Base-by-base conservation (phyloP, 1,140 invertebrate species). In the Atopsyche davidsoni region DNA sequence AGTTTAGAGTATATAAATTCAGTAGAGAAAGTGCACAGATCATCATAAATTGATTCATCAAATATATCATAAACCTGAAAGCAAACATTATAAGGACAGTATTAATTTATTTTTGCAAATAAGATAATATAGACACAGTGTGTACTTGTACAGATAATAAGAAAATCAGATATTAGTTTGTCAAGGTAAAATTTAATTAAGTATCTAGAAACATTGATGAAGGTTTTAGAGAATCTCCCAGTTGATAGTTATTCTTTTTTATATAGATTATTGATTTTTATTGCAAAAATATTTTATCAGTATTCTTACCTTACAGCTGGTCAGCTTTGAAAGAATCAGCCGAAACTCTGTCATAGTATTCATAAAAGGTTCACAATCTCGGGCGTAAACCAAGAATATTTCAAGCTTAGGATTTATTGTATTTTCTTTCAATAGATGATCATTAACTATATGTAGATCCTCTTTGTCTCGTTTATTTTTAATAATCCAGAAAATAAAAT, bases 361-460 rank as follows among this genome's bases (percentile, higher is more conserved):
- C 60, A 61, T 63, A 38, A 63, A 63, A 14, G 34, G 34, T 9
- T 48, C 17, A 47, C 59, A 60, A 45, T 63, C 61, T 36, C 57
- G 51, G n/a, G 60, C 43, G 45, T 63, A 63, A 1, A 61, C 34
- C 34, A 63, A 43, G 42, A 62, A 55, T 3, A 63, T 53, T 9
- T 35, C 42, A n/a, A n/a, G n/a, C n/a, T n/a, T n/a, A n/a, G n/a
- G n/a, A n/a, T n/a, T n/a, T n/a, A n/a, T n/a, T n/a, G n/a, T n/a
- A n/a, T n/a, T n/a, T n/a, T n/a, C n/a, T n/a, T n/a, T n/a, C n/a
- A n/a, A n/a, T n/a, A n/a, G n/a, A n/a, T n/a, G n/a, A n/a, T n/a
- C n/a, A n/a, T n/a, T n/a, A n/a, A n/a, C n/a, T n/a, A n/a, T n/a
- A n/a, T n/a, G n/a, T n/a, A n/a, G n/a, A n/a, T n/a, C n/a, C n/a